Evolutionary conservation across 2,113 vertebrate species (phyloP).

Genomic region (Synchiropus splendidus): DNA sequence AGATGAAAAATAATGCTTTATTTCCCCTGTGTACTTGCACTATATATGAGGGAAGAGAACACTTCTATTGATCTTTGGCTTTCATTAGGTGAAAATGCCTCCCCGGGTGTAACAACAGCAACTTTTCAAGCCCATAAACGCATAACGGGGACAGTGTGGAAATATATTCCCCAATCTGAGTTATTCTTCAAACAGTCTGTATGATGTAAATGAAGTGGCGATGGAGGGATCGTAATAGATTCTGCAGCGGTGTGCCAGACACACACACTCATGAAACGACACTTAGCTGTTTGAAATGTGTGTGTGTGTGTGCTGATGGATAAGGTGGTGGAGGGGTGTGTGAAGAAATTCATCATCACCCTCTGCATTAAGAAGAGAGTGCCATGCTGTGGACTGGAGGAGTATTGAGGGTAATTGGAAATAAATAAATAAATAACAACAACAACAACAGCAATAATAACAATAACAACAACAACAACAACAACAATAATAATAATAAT

Average conservation of each 20-base stretch:
- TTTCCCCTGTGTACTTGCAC: slow-evolving; percentile 64
- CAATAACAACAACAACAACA: background rate
- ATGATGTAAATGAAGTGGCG: slow-evolving; percentile 63
- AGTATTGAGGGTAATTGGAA: slow-evolving; percentile 6
- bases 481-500: background rate
- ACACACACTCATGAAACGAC: slow-evolving; percentile 23
- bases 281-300: slow-evolving; percentile 47
- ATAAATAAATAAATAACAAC: background rate
- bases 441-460: background rate
- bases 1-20: slow-evolving; percentile 65
- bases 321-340: slow-evolving; percentile 18
- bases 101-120: slow-evolving; percentile 47
- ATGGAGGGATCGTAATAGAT: slow-evolving; percentile 59
- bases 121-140: slow-evolving; percentile 56
- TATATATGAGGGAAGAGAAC: slow-evolving; percentile 58
- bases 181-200: slow-evolving; percentile 57
- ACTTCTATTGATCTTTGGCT: slow-evolving; percentile 64
- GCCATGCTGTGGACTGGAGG: slow-evolving; percentile 68
- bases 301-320: background rate
- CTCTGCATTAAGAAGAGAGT: slow-evolving; percentile 45
- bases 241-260: slow-evolving; percentile 50
- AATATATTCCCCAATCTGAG: slow-evolving; percentile 57
- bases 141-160: slow-evolving; percentile 45
- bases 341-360: slow-evolving; percentile 38
- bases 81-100: slow-evolving; percentile 66